These are phyloP conservation scores for Octopus bimaculoides DNA, from an alignment of 1,140 invertebrate genomes.

Conservation along the genomic window DNA sequence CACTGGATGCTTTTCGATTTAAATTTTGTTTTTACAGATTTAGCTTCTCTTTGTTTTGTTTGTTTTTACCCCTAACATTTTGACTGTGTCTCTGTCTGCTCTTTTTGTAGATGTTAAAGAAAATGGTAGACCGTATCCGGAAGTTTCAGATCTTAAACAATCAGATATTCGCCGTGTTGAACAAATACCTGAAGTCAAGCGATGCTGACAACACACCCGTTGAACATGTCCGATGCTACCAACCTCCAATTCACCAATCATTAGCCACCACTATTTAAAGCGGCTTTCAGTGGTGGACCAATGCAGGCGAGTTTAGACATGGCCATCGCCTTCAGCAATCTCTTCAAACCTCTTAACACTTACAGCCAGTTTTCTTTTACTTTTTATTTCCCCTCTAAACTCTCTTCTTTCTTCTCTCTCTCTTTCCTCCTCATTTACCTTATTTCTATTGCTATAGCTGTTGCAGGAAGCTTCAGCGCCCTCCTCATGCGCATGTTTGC, in stretches of 20 bases:
- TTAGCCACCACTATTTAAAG: conserved; percentile 48
- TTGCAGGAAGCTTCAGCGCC: neutral
- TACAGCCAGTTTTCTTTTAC: neutral
- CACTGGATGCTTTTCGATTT: no score
- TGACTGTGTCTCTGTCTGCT: neutral
- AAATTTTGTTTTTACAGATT: no score
- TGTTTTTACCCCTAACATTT: neutral
- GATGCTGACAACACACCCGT: conserved; percentile 77
- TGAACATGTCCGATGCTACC: conserved; percentile 95
- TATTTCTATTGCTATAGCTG: neutral
- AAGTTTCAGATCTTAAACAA: conserved; percentile 98
- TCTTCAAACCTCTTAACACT: conserved; percentile 18
- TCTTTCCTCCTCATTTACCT: neutral
- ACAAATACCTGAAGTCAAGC: conserved; percentile 87
- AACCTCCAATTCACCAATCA: conserved; percentile 81
- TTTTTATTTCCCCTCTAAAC: conserved; percentile 3
- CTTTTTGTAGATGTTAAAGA: conserved; percentile 78
- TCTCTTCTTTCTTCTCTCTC: neutral
- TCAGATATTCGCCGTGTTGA: conserved; percentile 96
- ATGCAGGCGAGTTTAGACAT: conserved; percentile 6
- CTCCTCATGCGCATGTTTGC: no score
- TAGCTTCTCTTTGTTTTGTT: neutral
- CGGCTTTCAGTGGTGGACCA: neutral
- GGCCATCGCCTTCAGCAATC: conserved; percentile 24
- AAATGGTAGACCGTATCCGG: conserved; percentile 96